Evolutionary conservation across 2,113 vertebrate species (phyloP), one percentile per base, ranked within the genome.

Genomic region (Hippocampus barbouri): DNA sequence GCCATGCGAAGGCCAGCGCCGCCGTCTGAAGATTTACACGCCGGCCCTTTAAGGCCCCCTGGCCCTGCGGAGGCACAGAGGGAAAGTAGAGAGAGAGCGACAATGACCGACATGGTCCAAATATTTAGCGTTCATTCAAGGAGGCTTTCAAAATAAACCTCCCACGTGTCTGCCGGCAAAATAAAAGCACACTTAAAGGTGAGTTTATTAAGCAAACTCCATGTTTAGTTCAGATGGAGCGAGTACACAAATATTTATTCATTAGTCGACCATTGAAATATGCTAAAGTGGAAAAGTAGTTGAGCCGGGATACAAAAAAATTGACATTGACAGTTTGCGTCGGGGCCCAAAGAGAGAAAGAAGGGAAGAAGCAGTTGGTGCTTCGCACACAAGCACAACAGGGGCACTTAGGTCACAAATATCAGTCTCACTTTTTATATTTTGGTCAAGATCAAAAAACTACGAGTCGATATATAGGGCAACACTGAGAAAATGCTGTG

Each of bases 11-110:
- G n/a, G 54, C 71, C 56, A 78, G 72, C 70, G 66, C 69, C 63
- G 14, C 63, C 1, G 34, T 30, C 34, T 0, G 69, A 78, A 71
- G 84, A 87, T 87, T 86, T 86, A 81, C 72, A n/a, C 71, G 15
- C 40, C 18, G 8, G 43, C 68, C 61, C 66, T 65, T 72, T 61
- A 8, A 72, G 75, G 69, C 34, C 5, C 34, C 51, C 20, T 3
- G 18, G 18, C 2, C 18, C 3, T 5, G 45, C 4, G 45, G 45
- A 8, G 49, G 51, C 51, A 20, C 12, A 6, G 23, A 59, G 23
- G 56, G 23, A 59, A 59, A 59, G 23, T 59, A 1, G 56, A 59
- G 53, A 8, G n/a, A 8, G 10, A 10, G n/a, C 20, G 53, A 56
- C 53, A n/a, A 56, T n/a, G n/a, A 56, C 9, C 21, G 8, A 4